phyloP scores from a whole-genome alignment of 1,140 invertebrate species.

The Dinoponera quadriceps region DNA sequence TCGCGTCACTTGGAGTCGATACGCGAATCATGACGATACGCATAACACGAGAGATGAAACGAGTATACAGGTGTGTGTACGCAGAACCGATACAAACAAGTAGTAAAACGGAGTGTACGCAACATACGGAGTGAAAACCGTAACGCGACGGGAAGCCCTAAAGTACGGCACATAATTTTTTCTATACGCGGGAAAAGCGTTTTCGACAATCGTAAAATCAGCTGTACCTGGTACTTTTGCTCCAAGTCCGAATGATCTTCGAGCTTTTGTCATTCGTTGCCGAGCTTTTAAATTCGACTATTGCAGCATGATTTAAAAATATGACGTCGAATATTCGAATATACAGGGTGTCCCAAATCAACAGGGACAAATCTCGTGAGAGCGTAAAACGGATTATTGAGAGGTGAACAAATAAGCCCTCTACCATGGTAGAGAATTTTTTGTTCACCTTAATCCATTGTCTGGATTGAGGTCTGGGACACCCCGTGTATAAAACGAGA shows the following conservation, averaged over 20 bases:
- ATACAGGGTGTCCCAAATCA: too few species aligned
- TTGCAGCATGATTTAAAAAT: neutral
- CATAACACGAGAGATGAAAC: neutral
- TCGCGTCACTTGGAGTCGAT: slow-evolving; percentile 16
- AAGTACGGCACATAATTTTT: slow-evolving; percentile 11
- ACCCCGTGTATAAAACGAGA: too few species aligned
- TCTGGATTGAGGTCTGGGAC: too few species aligned
- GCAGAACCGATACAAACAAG: neutral
- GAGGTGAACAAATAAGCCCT: too few species aligned
- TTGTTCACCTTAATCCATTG: too few species aligned
- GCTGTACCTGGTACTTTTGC: too few species aligned
- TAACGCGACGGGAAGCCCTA: neutral
- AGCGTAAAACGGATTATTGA: too few species aligned
- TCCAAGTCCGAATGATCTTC: too few species aligned
- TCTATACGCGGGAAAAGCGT: neutral
- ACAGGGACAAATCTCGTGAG: too few species aligned
- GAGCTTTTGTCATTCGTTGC: too few species aligned
- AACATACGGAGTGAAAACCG: neutral
- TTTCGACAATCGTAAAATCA: neutral
- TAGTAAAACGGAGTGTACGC: neutral
- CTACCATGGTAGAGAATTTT: too few species aligned
- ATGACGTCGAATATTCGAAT: too few species aligned
- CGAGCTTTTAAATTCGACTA: neutral
- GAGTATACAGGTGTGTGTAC: neutral
- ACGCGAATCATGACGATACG: neutral